Evolutionary conservation across 2,113 vertebrate species (phyloP).

Genomic region (Dolichallabes microphthalmus): DNA sequence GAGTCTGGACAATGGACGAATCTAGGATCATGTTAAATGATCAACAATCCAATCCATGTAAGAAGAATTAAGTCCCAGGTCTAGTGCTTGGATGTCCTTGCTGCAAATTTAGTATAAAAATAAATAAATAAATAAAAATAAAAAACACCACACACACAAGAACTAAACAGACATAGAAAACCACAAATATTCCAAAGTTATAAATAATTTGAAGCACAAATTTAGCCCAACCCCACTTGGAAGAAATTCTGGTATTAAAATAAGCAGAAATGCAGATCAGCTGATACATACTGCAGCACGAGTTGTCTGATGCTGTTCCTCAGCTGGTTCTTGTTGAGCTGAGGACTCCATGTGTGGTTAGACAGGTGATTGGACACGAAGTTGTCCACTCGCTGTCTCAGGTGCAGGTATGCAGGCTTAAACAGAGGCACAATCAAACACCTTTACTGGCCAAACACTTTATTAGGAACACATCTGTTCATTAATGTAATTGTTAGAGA

Average conservation of each 20-base stretch:
- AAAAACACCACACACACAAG: too few relatives aligned
- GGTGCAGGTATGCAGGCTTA: conserved; percentile 94
- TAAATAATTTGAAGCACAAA: background rate
- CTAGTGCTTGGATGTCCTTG: too few relatives aligned
- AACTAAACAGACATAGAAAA: background rate
- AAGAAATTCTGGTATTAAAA: background rate
- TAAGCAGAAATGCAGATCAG: background rate
- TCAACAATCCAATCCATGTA: background rate
- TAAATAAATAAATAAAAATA: too few relatives aligned
- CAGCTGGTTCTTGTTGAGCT: conserved; percentile 98
- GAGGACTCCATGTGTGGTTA: conserved; percentile 97
- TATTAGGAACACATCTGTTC: background rate
- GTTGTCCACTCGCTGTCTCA: conserved; percentile 95
- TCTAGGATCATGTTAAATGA: background rate
- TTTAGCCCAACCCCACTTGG: background rate
- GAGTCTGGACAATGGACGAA: background rate
- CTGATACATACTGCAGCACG: conserved; percentile 88
- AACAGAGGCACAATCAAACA: background rate
- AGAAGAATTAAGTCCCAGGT: background rate
- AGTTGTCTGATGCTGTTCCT: conserved; percentile 96
- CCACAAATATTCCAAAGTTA: background rate
- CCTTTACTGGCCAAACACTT: background rate
- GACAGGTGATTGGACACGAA: conserved; percentile 97
- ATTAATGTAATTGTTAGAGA: background rate
- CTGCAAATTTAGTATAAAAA: too few relatives aligned